Percentiles rank a stretch among this genome's conserved stretches.
Evolutionary conservation across 2,888 invertebrate species (phyloP).

Genomic region (Charanyca ferruginea): DNA sequence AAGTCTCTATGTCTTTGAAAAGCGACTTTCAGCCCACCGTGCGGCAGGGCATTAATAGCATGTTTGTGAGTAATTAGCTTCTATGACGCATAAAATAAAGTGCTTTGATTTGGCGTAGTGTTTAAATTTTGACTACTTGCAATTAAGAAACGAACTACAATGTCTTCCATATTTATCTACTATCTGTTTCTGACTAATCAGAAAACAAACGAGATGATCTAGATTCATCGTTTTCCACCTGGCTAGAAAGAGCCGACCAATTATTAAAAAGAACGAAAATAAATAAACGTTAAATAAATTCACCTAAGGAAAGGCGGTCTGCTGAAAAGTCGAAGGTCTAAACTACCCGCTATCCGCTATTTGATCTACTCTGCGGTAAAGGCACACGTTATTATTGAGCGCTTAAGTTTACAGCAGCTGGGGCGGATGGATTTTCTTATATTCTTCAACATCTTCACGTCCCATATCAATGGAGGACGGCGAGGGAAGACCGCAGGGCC

Average conservation of each 20-base stretch:
- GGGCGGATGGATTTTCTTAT: constrained; percentile 92
- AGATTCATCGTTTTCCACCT: not conserved
- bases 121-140: not conserved
- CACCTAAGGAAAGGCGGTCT: constrained; percentile 24
- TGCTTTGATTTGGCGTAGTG: not conserved
- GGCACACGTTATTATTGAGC: constrained; percentile 73
- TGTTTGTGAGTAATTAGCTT: not conserved
- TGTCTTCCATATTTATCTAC: not conserved
- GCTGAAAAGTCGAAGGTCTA: constrained; percentile 40
- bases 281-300: no score
- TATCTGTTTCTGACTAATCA: constrained; percentile 4
- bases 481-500: constrained; percentile 94
- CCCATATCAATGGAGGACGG: constrained; percentile 93
- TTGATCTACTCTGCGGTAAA: constrained; percentile 67
- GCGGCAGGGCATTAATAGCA: constrained; percentile 6
- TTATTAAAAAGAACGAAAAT: not conserved
- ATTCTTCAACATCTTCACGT: constrained; percentile 92
- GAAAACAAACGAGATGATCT: constrained; percentile 1
- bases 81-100: not conserved
- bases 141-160: not conserved
- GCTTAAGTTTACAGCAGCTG: constrained; percentile 77
- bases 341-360: constrained; percentile 56
- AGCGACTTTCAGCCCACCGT: no score
- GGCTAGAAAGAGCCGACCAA: not conserved
- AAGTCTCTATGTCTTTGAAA: no score